phyloP scores from a whole-genome alignment of 2,797 vertebrate genomes.

The Sciurus vulgaris region DNA sequence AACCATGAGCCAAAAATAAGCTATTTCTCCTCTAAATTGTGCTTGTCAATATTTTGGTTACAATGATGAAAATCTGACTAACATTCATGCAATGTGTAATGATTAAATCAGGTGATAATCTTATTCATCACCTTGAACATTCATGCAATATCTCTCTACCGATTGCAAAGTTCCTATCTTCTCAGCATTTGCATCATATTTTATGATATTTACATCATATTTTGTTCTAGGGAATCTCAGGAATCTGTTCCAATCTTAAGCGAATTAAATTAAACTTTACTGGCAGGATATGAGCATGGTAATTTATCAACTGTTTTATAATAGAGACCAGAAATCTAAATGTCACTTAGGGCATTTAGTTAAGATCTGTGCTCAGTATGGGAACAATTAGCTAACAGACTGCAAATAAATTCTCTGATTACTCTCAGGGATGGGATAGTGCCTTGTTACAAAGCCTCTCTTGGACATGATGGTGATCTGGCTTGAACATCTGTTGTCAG shows the following conservation, averaged over 20 bases:
- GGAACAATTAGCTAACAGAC: conserved; percentile 70
- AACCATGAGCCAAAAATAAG: too few relatives aligned
- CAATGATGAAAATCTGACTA: too few relatives aligned
- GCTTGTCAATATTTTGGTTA: too few relatives aligned
- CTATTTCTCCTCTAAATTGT: too few relatives aligned
- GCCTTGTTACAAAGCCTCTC: conserved; percentile 26
- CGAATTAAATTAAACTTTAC: conserved; percentile 62
- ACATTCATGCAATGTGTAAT: background rate
- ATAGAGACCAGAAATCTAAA: conserved; percentile 64
- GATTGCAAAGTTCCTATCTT: background rate
- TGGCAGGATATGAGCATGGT: conserved; percentile 40
- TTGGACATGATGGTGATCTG: background rate
- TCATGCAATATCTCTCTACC: background rate
- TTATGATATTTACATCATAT: background rate
- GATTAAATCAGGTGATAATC: background rate
- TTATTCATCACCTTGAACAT: background rate
- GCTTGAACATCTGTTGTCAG: conserved; percentile 26
- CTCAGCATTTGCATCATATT: background rate
- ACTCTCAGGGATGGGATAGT: conserved; percentile 11
- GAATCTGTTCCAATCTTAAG: conserved; percentile 38
- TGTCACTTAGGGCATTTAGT: conserved; percentile 49
- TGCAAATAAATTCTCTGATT: conserved; percentile 72
- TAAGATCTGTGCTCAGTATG: conserved; percentile 65
- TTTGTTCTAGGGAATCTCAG: conserved; percentile 10
- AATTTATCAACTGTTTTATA: conserved; percentile 66